These are phyloP conservation scores for Turnix velox DNA, from an alignment of 2,113 vertebrate genomes.

Conservation along the genomic window DNA sequence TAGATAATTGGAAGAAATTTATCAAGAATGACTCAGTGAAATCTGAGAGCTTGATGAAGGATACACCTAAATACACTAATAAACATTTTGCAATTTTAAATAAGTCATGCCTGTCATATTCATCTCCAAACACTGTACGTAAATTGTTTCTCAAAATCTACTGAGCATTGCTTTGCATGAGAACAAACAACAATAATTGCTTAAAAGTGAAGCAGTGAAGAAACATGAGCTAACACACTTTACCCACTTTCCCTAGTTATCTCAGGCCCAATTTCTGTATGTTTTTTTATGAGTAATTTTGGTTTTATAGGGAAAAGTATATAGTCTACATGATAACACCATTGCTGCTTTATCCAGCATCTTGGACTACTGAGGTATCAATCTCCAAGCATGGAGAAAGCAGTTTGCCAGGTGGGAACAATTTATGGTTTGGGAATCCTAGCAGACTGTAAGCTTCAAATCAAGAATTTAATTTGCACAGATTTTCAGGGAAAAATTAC, in stretches of 20 bases:
- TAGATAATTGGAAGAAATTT: not conserved
- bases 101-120: not conserved
- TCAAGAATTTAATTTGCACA: not conserved
- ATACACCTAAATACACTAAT: not conserved
- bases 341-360: not conserved
- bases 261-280: not conserved
- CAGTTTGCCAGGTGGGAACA: not conserved
- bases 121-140: rapidly evolving
- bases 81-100: not conserved
- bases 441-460: not conserved
- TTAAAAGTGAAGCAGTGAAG: not conserved
- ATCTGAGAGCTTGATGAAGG: not conserved
- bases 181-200: not conserved
- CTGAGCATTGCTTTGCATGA: not conserved
- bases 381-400: not conserved
- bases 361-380: not conserved
- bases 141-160: not conserved
- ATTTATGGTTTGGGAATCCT: not conserved
- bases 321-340: not conserved
- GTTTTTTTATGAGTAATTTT: not conserved
- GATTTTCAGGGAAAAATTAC: not conserved
- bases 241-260: not conserved
- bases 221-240: not conserved
- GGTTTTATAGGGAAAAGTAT: not conserved
- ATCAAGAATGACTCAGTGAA: not conserved